Evolutionary conservation across 2,113 vertebrate species (phyloP).

Genomic region (Puffinus mauretanicus): DNA sequence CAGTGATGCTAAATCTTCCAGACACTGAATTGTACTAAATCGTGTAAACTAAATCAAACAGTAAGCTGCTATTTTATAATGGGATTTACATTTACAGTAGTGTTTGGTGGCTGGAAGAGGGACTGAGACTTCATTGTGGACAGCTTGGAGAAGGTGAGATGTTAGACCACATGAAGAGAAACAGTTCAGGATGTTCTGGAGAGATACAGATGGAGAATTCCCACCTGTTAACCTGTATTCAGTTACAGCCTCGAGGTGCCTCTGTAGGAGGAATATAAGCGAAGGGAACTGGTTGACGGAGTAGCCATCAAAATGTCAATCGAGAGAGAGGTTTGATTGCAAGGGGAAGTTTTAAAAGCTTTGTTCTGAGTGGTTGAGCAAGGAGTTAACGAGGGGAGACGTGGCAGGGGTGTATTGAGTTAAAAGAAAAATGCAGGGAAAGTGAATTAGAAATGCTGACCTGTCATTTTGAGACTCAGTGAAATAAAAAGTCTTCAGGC

Average conservation of each 20-base stretch:
- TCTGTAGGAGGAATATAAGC: neutral
- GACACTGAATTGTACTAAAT: neutral
- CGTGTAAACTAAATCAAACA: neutral
- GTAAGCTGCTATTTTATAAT: neutral
- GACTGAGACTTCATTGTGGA: neutral
- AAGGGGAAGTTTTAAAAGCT: neutral
- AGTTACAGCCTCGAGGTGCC: neutral
- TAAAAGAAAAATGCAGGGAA: neutral
- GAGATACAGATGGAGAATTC: neutral
- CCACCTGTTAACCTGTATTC: conserved; percentile 5
- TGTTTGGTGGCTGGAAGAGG: neutral
- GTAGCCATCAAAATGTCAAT: neutral
- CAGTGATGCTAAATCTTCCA: neutral
- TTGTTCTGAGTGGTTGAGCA: neutral
- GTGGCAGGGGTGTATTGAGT: neutral
- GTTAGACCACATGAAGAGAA: neutral
- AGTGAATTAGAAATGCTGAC: neutral
- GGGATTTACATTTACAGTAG: neutral
- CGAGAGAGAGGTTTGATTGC: neutral
- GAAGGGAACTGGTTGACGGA: neutral
- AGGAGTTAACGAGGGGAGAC: neutral
- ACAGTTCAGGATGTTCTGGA: neutral
- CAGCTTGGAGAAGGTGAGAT: neutral
- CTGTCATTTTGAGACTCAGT: neutral
- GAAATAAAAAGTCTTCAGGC: neutral